Conservation (phyloP, 1,140 invertebrate species). For the Magallana gigas region DNA sequence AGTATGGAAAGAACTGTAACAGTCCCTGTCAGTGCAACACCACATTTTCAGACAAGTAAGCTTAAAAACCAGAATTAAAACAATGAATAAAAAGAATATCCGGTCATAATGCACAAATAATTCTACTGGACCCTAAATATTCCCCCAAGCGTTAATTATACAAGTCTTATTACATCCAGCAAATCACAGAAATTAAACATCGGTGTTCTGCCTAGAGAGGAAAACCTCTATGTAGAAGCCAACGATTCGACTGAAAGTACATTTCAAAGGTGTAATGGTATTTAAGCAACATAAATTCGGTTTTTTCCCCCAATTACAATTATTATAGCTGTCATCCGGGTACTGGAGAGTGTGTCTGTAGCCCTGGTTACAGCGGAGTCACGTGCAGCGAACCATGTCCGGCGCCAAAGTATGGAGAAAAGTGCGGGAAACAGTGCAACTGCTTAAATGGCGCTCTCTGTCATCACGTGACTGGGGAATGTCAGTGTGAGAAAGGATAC, state of each 20-base stretch:
- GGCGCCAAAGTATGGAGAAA: slow-evolving; percentile 67
- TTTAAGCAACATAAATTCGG: too few species aligned
- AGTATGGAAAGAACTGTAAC: slow-evolving; percentile 60
- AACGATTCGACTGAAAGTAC: too few species aligned
- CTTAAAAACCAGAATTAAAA: neutral
- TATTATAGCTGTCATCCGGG: slow-evolving; percentile 73
- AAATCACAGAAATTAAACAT: too few species aligned
- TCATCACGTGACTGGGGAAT: slow-evolving; percentile 77
- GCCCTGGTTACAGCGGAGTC: slow-evolving; percentile 80
- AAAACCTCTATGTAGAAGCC: too few species aligned
- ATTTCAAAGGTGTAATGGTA: too few species aligned
- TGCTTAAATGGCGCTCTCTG: slow-evolving; percentile 79
- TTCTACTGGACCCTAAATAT: too few species aligned
- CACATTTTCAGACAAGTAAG: slow-evolving; percentile 22
- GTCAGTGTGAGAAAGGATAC: slow-evolving; percentile 78
- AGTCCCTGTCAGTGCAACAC: slow-evolving; percentile 62
- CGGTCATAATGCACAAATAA: too few species aligned
- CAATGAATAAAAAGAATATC: too few species aligned
- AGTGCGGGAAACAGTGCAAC: slow-evolving; percentile 76
- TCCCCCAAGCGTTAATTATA: too few species aligned
- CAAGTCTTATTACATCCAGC: too few species aligned
- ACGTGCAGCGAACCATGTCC: slow-evolving; percentile 73
- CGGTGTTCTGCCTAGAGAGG: too few species aligned
- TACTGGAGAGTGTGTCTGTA: slow-evolving; percentile 88
- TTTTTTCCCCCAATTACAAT: slow-evolving; percentile 79